Evolutionary conservation across 1,140 invertebrate species (phyloP).

Genomic region (Brachionus rubens): DNA sequence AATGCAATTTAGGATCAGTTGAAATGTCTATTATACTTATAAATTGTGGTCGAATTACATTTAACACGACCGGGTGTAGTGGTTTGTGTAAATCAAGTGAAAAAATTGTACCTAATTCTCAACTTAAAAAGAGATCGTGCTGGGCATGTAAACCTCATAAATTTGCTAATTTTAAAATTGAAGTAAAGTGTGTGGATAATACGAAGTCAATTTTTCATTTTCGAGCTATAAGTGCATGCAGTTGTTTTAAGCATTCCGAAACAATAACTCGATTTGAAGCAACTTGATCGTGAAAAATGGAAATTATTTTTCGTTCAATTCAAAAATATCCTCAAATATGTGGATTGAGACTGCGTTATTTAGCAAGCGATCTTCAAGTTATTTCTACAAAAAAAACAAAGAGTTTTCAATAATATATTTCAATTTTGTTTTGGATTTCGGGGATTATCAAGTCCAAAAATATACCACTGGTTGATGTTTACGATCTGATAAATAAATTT

Average conservation of each 20-base stretch:
- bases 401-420: too few species aligned
- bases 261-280: neutral
- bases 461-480: too few species aligned
- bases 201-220: neutral
- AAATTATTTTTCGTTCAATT: too few species aligned
- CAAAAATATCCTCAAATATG: neutral
- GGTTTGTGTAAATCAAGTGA: conserved; percentile 39
- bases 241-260: conserved; percentile 46
- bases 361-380: too few species aligned
- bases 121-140: conserved; percentile 21
- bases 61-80: conserved; percentile 19
- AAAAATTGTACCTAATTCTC: conserved; percentile 13
- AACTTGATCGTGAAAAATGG: too few species aligned
- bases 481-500: too few species aligned
- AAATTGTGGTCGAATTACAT: conserved; percentile 41
- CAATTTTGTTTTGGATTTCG: too few species aligned
- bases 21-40: conserved; percentile 3
- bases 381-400: too few species aligned
- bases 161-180: conserved; percentile 17
- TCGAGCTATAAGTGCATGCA: conserved; percentile 29
- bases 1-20: conserved; percentile 16
- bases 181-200: conserved; percentile 32
- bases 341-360: neutral
- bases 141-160: conserved; percentile 40
- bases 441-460: too few species aligned